phyloP scores from a whole-genome alignment of 1,140 invertebrate species.

The Drosophila lowei region DNA sequence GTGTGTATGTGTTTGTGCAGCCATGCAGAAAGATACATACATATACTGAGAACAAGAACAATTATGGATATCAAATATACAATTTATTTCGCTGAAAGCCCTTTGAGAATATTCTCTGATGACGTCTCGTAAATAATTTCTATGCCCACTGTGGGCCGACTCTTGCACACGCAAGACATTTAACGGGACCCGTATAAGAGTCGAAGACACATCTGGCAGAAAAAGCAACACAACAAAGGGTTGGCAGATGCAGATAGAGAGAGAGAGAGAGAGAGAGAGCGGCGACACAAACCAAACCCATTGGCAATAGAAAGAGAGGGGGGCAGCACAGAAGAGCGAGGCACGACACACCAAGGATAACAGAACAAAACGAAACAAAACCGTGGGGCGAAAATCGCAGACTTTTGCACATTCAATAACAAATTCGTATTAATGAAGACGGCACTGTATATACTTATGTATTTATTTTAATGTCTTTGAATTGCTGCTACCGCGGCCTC shows the following conservation, averaged over 20 bases:
- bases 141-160: too few relatives aligned
- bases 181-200: too few relatives aligned
- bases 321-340: not conserved
- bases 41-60: not conserved
- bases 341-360: conserved; percentile 27
- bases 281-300: not conserved
- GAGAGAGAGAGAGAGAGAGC: not conserved
- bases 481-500: conserved; percentile 3
- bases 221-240: conserved; percentile 26
- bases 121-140: too few relatives aligned
- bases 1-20: not conserved
- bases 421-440: not conserved
- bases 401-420: conserved; percentile 3
- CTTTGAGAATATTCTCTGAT: too few relatives aligned
- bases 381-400: not conserved
- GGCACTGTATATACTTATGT: conserved; percentile 3
- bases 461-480: conserved; percentile 12
- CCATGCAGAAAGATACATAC: too few relatives aligned
- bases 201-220: conserved; percentile 29
- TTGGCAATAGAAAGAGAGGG: not conserved
- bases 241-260: conserved; percentile 18
- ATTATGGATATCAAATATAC: too few relatives aligned
- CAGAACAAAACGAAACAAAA: conserved; percentile 4
- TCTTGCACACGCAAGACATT: too few relatives aligned
- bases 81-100: too few relatives aligned